A percentile compares a stretch with the other conserved stretches of the same genome.
These are phyloP conservation scores for Zapornia atra DNA, from an alignment of 2,113 vertebrate genomes.

Conservation along the genomic window DNA sequence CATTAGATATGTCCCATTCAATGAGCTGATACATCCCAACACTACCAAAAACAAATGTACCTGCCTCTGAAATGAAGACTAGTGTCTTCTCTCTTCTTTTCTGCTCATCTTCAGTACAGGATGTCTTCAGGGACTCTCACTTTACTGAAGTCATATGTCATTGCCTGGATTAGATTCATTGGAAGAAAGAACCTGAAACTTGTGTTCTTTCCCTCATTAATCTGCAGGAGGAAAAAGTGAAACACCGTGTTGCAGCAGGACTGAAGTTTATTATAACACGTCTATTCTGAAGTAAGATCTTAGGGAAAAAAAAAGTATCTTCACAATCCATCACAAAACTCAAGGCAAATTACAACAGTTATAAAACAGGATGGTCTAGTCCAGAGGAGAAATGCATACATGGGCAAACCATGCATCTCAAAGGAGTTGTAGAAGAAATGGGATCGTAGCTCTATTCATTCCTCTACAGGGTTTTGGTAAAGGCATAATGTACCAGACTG, in stretches of 20 bases:
- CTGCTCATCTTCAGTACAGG: not conserved
- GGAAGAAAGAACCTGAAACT: not conserved
- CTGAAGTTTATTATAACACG: not conserved
- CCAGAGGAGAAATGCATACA: not conserved
- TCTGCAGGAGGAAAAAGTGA: not conserved
- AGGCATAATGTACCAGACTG: not conserved
- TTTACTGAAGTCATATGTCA: not conserved
- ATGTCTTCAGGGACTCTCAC: not conserved
- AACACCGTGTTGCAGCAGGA: not conserved
- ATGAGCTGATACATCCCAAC: not conserved
- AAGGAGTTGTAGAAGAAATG: not conserved
- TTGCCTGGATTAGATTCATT: not conserved
- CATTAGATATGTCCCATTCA: not conserved
- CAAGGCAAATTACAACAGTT: not conserved
- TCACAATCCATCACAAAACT: not conserved
- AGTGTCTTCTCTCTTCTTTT: not conserved
- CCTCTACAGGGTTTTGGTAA: not conserved
- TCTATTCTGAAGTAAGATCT: not conserved
- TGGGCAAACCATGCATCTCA: not conserved
- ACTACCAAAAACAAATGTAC: not conserved
- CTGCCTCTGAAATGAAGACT: not conserved
- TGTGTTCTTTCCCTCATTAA: not conserved
- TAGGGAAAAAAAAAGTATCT: not conserved
- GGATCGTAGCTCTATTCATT: not conserved
- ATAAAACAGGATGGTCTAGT: not conserved